A percentile compares a stretch with the other conserved stretches of the same genome.
Evolutionary conservation across 1,140 invertebrate genomes (phyloP).

Genomic region (Drosophila tropicalis): DNA sequence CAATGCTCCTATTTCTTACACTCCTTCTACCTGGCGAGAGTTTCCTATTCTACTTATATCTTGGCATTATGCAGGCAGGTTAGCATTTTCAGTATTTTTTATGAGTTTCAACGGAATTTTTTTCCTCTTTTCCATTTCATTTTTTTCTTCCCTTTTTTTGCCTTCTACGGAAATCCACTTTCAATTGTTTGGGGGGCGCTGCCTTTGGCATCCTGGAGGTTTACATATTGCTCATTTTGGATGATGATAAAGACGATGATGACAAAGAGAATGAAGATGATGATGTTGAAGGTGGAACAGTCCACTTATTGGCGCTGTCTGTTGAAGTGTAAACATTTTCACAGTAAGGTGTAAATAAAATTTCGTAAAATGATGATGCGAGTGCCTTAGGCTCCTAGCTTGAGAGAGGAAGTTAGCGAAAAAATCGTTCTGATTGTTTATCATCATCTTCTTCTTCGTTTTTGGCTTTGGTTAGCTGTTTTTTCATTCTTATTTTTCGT

Average conservation of each 20-base stretch:
- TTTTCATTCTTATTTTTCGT: constrained; percentile 6
- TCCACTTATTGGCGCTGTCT: constrained; percentile 59
- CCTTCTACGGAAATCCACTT: constrained; percentile 74
- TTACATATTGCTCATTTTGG: constrained; percentile 79
- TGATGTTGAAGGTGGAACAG: constrained; percentile 1
- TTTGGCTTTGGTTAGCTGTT: constrained; percentile 17
- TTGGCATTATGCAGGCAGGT: constrained; percentile 61
- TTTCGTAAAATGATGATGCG: constrained; percentile 57
- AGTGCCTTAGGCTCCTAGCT: constrained; percentile 33
- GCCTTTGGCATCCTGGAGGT: constrained; percentile 60
- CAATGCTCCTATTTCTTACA: background rate
- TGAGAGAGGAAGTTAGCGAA: constrained; percentile 25
- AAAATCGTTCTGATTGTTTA: constrained; percentile 71
- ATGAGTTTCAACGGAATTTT: constrained; percentile 51
- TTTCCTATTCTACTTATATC: constrained; percentile 20
- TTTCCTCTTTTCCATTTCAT: constrained; percentile 25
- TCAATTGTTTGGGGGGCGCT: constrained; percentile 74
- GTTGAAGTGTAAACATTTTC: constrained; percentile 79
- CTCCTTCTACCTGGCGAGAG: constrained; percentile 13
- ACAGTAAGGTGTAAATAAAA: constrained; percentile 80
- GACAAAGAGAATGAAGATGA: background rate
- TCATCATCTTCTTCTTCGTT: constrained; percentile 25
- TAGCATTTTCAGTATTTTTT: constrained; percentile 64
- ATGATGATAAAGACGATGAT: constrained; percentile 11
- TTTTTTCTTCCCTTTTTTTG: constrained; percentile 49